These are phyloP conservation scores for Ictalurus furcatus DNA, from an alignment of 2,113 vertebrate species.

Conservation along the genomic window DNA sequence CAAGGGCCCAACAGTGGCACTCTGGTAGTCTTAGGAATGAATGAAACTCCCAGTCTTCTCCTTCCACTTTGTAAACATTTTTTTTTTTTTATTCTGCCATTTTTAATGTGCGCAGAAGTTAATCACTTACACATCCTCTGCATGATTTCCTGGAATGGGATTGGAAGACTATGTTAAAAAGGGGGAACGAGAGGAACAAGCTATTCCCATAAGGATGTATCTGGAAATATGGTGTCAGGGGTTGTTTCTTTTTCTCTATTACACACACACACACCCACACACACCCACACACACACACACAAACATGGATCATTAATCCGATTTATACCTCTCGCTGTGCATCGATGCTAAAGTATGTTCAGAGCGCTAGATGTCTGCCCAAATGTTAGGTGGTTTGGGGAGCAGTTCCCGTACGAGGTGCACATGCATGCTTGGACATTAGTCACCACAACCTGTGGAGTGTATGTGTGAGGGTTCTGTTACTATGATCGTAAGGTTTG, in stretches of 20 bases:
- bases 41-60: not conserved
- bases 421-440: not conserved
- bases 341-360: slow-evolving; percentile 7
- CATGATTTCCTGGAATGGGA: slow-evolving; percentile 62
- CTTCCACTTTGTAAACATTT: not conserved
- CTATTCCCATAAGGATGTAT: slow-evolving; percentile 31
- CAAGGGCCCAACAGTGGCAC: not conserved
- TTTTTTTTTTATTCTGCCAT: slow-evolving; percentile 50
- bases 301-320: slow-evolving; percentile 29
- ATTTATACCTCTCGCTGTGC: slow-evolving; percentile 18
- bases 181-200: not conserved
- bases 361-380: not conserved
- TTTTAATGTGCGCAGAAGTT: slow-evolving; percentile 50
- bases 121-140: slow-evolving; percentile 54
- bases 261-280: slow-evolving; percentile 8
- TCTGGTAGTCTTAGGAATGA: not conserved
- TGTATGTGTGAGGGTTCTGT: not conserved
- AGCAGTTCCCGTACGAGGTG: not conserved
- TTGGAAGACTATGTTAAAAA: not conserved
- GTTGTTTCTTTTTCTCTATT: not conserved
- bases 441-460: not conserved
- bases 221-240: slow-evolving; percentile 41
- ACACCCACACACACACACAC: slow-evolving; percentile 2
- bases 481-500: not conserved
- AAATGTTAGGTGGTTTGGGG: not conserved